These are phyloP conservation scores for Pangasianodon gigas DNA, from an alignment of 2,113 vertebrate genomes.

Conservation along the genomic window DNA sequence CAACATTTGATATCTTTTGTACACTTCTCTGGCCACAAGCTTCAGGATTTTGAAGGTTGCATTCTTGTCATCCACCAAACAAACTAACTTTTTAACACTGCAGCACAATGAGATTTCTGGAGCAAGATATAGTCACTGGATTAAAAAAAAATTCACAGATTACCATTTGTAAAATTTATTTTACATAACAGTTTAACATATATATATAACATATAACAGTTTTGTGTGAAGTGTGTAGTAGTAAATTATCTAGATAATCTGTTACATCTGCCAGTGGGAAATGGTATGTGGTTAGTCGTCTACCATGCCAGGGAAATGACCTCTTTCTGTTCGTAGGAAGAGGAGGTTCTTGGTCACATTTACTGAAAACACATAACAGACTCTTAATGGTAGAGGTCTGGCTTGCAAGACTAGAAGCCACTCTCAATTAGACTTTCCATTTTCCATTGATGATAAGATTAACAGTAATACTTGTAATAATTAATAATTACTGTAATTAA, in stretches of 20 bases:
- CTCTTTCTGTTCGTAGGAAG: neutral
- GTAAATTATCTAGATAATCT: neutral
- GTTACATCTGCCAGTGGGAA: neutral
- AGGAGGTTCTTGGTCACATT: neutral
- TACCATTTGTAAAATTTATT: neutral
- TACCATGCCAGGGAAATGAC: neutral
- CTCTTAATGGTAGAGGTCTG: neutral
- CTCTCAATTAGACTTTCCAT: neutral
- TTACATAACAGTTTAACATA: too few relatives aligned
- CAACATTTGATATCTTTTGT: neutral
- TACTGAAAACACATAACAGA: neutral
- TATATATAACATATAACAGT: too few relatives aligned
- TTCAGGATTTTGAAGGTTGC: neutral
- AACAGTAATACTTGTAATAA: neutral
- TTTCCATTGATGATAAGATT: neutral
- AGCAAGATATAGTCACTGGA: too few relatives aligned
- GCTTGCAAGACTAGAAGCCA: neutral
- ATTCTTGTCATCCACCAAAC: neutral
- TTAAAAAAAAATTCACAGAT: too few relatives aligned
- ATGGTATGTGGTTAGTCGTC: neutral
- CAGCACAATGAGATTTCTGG: neutral
- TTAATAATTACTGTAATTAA: neutral
- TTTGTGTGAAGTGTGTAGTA: neutral
- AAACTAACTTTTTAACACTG: neutral
- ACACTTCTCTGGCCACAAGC: neutral